Evolutionary conservation across 2,113 vertebrate species (phyloP).

Genomic region (Amia ocellicauda): DNA sequence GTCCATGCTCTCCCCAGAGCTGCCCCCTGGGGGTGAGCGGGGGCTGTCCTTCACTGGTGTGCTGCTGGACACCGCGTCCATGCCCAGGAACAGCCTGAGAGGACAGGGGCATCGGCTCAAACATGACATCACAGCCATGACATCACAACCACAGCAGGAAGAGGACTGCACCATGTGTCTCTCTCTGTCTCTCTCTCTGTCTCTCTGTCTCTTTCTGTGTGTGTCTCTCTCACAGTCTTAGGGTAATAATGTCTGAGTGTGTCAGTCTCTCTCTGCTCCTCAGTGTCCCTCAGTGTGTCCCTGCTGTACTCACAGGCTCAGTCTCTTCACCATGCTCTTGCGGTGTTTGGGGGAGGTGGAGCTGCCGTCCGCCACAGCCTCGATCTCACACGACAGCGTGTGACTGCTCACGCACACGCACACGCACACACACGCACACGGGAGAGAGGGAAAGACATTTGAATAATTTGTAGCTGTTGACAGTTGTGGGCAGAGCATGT

Average conservation of each 20-base stretch:
- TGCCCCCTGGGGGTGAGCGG: slow-evolving; percentile 72
- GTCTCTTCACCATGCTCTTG: slow-evolving; percentile 92
- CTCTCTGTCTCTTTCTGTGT: too few relatives aligned
- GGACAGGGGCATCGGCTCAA: slow-evolving; percentile 14
- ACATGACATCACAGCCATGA: too few relatives aligned
- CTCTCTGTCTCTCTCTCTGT: too few relatives aligned
- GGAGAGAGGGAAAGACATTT: neutral
- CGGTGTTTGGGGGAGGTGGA: slow-evolving; percentile 78
- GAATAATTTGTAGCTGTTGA: too few relatives aligned
- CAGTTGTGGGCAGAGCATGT: too few relatives aligned
- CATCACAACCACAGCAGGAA: neutral
- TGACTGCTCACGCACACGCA: slow-evolving; percentile 62
- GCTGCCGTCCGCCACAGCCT: slow-evolving; percentile 73
- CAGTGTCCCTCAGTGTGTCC: too few relatives aligned
- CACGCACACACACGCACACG: neutral
- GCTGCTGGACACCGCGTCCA: slow-evolving; percentile 61
- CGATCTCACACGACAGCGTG: slow-evolving; percentile 77
- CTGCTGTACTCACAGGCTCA: slow-evolving; percentile 82
- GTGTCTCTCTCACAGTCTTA: too few relatives aligned
- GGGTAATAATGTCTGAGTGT: too few relatives aligned
- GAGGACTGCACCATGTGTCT: too few relatives aligned
- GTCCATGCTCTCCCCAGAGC: slow-evolving; percentile 88
- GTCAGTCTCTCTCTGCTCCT: too few relatives aligned
- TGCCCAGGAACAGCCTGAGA: slow-evolving; percentile 78
- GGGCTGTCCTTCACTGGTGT: slow-evolving; percentile 77